These are phyloP conservation scores for Podarcis siculus DNA, from an alignment of 2,797 vertebrate species.

Conservation along the genomic window DNA sequence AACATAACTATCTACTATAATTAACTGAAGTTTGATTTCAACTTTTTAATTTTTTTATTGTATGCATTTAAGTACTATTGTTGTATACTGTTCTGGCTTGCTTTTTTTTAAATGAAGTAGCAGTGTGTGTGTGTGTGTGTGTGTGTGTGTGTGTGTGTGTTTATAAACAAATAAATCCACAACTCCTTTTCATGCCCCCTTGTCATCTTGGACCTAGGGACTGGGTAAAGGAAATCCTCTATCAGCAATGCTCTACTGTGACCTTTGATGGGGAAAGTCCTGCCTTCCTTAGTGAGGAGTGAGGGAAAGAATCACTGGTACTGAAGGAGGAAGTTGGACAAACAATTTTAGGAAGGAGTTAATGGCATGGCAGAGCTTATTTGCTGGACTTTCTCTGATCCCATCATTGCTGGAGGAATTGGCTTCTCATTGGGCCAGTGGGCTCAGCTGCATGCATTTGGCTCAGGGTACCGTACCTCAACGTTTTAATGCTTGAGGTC, in stretches of 20 bases:
- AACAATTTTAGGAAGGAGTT: conserved; percentile 37
- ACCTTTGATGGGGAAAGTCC: neutral
- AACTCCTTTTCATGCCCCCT: neutral
- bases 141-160: too few species aligned
- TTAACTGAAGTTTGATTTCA: too few species aligned
- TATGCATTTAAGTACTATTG: too few species aligned
- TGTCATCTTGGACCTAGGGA: neutral
- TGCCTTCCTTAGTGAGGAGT: too few species aligned
- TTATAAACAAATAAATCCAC: too few species aligned
- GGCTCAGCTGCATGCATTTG: conserved; percentile 5
- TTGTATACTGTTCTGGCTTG: too few species aligned
- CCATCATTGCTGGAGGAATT: neutral
- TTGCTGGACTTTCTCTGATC: neutral
- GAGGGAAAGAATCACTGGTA: neutral
- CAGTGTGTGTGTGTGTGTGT: too few species aligned
- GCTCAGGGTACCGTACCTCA: neutral
- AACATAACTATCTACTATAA: too few species aligned
- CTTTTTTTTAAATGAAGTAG: too few species aligned
- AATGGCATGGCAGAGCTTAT: neutral
- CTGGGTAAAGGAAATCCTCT: neutral
- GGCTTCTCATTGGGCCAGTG: neutral
- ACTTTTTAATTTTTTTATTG: too few species aligned
- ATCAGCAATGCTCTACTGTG: neutral
- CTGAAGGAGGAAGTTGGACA: neutral
- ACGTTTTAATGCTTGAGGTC: conserved; percentile 55